Base-by-base conservation (phyloP, 2,888 invertebrate genomes). In the Catocala fraxini region DNA sequence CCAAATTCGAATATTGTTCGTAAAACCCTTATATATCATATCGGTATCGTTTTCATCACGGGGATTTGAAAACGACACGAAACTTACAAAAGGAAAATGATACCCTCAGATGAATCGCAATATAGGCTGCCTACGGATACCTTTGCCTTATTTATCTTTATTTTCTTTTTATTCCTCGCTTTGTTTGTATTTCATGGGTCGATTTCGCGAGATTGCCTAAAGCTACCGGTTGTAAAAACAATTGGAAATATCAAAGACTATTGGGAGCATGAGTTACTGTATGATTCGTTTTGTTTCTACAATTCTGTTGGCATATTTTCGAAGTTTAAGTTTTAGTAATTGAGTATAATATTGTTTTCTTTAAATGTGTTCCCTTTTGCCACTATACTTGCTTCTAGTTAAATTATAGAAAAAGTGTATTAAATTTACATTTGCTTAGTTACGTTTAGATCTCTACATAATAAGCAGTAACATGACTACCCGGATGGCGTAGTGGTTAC, bases 111-210 rank as follows among this genome's bases (percentile, higher is more conserved):
- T 61, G 12, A 60, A 65, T 54, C 11, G 39, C 48, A 47, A 63
- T 55, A 71, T 64, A 61, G 55, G 42, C 42, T 12, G 43, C 42
- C 52, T 25, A 39, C 53, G 51, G 43, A 55, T 59, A 65, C 47
- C 47, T 68, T 56, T 43, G 15, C 42, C 43, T 35, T 55, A 55
- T 55, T 48, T 63, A 59, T 63, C 34, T 58, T 62, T 60, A 64
- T 59, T 67, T 56, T 48, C 42, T 48, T 47, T 68, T 51, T n/a
- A 66, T 51, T 51, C 34, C 13, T 54, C 41, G 33, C 51, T 60
- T 62, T 65, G 52, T 69, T 62, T 75, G 51, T 66, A 45, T 64
- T 69, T 53, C 46, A 58, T 63, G 33, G 51, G 58, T 45, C 12
- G 54, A 59, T 57, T 62, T 12, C 47, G n/a, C 13, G 45, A 63